A percentile compares a stretch with the other conserved stretches of the same genome.
Conservation (phyloP, 2,113 vertebrate species). For the Trichomycterus rosablanca region DNA sequence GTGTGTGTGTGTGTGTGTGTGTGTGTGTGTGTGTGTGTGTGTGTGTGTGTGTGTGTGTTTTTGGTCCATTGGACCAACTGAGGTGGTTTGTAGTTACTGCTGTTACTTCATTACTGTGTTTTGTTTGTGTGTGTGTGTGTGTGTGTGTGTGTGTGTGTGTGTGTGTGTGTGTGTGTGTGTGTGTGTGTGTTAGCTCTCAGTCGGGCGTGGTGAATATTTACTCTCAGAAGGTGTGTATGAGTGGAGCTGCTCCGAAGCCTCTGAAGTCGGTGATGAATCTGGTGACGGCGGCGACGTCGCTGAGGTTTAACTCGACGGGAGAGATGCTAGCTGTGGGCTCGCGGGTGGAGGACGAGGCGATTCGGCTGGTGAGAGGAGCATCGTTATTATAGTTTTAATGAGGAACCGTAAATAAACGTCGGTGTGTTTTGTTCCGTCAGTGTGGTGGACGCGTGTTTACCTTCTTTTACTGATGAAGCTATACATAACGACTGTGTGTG, state of each 20-base stretch:
- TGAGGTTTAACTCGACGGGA: slow-evolving; percentile 80
- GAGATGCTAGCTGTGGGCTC: slow-evolving; percentile 91
- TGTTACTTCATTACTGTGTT: too few species aligned
- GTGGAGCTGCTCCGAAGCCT: slow-evolving; percentile 74
- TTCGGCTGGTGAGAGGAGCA: slow-evolving; percentile 75
- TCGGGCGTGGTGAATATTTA: slow-evolving; percentile 92
- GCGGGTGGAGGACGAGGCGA: slow-evolving; percentile 72
- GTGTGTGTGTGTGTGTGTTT: slow-evolving; percentile 51
- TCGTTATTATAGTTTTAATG: too few species aligned
- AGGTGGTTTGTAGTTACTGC: too few species aligned
- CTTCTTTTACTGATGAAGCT: too few species aligned
- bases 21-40: slow-evolving; percentile 50
- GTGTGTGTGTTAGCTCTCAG: slow-evolving; percentile 69
- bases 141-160: too few species aligned
- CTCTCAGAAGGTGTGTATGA: slow-evolving; percentile 77
- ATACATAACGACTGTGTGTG: too few species aligned
- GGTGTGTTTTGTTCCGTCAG: too few species aligned
- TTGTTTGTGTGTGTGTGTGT: too few species aligned
- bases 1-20: neutral
- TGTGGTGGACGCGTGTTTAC: too few species aligned
- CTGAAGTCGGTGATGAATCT: slow-evolving; percentile 88
- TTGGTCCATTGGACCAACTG: too few species aligned
- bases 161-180: neutral
- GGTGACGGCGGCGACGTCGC: slow-evolving; percentile 75
- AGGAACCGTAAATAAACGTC: too few species aligned